These are phyloP conservation scores for Urocynchramus pylzowi DNA, from an alignment of 2,113 vertebrate genomes.

Conservation along the genomic window DNA sequence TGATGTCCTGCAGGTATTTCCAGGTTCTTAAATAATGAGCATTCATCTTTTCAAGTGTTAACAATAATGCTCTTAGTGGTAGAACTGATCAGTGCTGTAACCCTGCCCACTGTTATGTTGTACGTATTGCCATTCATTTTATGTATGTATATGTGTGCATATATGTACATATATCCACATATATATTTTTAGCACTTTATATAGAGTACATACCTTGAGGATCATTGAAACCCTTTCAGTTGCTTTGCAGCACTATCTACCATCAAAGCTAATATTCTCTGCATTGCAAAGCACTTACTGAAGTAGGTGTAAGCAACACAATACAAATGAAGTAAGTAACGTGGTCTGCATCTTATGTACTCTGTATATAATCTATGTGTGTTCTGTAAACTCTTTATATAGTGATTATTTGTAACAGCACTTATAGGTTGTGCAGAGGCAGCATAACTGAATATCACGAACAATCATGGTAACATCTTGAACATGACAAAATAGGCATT, in stretches of 20 bases:
- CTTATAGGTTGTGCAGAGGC: conserved; percentile 33
- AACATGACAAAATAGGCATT: not conserved
- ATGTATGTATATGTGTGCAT: conserved; percentile 75
- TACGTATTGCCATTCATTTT: conserved; percentile 70
- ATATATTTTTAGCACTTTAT: conserved; percentile 68
- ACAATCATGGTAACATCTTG: not conserved
- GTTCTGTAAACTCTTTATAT: conserved; percentile 65
- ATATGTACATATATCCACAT: conserved; percentile 66
- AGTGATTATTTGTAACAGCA: conserved; percentile 55
- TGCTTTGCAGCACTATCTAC: conserved; percentile 4
- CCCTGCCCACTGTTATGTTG: conserved; percentile 63
- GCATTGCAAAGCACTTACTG: conserved; percentile 3
- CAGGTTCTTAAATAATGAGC: not conserved
- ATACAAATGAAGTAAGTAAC: not conserved
- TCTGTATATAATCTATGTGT: conserved; percentile 74
- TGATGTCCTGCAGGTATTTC: conserved; percentile 15
- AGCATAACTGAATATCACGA: not conserved
- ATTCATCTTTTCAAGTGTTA: conserved; percentile 1
- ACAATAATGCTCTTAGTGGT: conserved; percentile 12
- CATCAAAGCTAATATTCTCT: conserved; percentile 9
- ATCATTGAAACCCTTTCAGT: conserved; percentile 59
- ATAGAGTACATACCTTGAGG: conserved; percentile 78
- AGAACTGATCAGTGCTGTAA: conserved; percentile 23
- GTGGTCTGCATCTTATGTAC: conserved; percentile 75
- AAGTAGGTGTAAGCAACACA: not conserved